These are phyloP conservation scores for Anoplolepis gracilipes DNA, from an alignment of 1,140 invertebrate genomes.

Conservation along the genomic window DNA sequence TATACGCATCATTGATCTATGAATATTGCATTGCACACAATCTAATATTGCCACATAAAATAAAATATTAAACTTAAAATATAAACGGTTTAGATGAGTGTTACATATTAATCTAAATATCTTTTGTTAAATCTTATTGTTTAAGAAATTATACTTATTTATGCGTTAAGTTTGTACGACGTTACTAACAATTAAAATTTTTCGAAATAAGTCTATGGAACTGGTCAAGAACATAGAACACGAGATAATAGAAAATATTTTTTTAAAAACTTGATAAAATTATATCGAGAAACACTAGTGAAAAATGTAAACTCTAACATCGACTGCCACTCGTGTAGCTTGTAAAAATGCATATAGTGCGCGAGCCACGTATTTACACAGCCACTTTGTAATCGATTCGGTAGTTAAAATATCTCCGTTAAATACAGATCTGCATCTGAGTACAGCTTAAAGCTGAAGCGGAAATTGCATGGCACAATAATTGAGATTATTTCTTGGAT, in stretches of 20 bases:
- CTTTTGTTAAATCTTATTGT: not conserved
- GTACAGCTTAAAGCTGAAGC: constrained; percentile 12
- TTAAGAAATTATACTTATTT: constrained; percentile 30
- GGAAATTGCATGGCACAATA: constrained; percentile 64
- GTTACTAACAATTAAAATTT: constrained; percentile 20
- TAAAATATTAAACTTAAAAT: not conserved
- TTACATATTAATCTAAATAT: constrained; percentile 11
- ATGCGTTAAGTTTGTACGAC: constrained; percentile 30
- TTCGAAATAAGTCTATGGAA: not conserved
- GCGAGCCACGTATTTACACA: constrained; percentile 21
- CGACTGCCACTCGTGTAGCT: not conserved
- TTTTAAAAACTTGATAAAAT: not conserved
- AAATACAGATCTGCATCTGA: not conserved
- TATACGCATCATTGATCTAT: not conserved
- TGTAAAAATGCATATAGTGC: constrained; percentile 42
- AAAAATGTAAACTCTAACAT: not conserved
- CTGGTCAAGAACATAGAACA: constrained; percentile 3
- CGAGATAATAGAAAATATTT: not conserved
- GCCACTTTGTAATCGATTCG: constrained; percentile 16
- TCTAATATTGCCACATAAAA: constrained; percentile 57
- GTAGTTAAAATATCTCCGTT: constrained; percentile 31
- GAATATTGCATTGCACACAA: not conserved
- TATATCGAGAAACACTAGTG: constrained; percentile 2
- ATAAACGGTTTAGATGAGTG: not conserved
- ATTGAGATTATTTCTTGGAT: constrained; percentile 39